Base-by-base conservation (phyloP, 1,140 invertebrate species). In the Achroia grisella region DNA sequence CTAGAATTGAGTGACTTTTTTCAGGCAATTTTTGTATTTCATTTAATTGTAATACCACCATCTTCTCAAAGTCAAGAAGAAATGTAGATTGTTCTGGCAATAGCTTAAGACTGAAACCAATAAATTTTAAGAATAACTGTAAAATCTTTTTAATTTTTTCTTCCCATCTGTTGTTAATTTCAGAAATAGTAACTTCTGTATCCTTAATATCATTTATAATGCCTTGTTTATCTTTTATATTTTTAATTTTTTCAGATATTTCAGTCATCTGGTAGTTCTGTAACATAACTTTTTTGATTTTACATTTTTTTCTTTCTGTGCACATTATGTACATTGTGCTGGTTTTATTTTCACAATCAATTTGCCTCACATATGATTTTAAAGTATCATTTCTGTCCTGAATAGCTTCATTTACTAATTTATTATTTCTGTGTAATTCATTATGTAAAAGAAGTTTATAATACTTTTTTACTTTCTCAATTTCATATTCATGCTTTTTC, bases 81-180 rank as follows among this genome's bases (percentile, higher is more conserved):
- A 85, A 85, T 2, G 66, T 68, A 15, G 73, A 50, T 59, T 85
- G 81, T 63, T 85, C 77, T 23, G 81, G 81, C 43, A 85, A 48
- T 23, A 85, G 37, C 44, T 80, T 74, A 13, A 85, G 46, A 42
- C 68, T 68, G 48, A 76, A 85, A 55, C 73, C 73, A 9, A 81
- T 68, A 54, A 84, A 84, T 52, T 82, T 85, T 17, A 81, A 39
- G 55, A 82, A 82, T 30, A 85, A 37, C 17, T 70, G 56, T 4
- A 81, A 40, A 17, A 82, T 54, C 59, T 81, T 85, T 41, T 61
- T 67, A 28, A 80, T 71, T 60, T 79, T 79, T 10, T 64, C 59
- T 57, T 80, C 68, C 78, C 78, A 85, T 11, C 74, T 52, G 33
- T 55, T 60, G 50, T 85, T 79, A 17, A 85, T 61, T 14, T 66